These are phyloP conservation scores for Lingula anatina DNA, from an alignment of 2,888 invertebrate genomes.

Conservation along the genomic window DNA sequence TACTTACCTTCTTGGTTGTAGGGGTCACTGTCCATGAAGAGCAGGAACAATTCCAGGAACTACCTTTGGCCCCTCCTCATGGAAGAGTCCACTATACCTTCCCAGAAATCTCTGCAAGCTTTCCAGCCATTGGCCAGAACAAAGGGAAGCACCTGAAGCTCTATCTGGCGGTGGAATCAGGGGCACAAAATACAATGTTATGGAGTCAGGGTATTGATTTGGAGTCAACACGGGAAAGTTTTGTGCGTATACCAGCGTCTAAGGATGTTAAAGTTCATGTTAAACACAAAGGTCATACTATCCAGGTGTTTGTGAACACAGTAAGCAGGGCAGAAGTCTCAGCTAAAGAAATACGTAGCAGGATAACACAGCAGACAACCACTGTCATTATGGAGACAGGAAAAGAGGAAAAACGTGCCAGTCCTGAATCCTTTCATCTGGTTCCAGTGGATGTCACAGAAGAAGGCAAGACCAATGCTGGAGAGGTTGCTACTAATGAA, in stretches of 20 bases:
- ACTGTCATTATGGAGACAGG: constrained; percentile 13
- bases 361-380: constrained; percentile 55
- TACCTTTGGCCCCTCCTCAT: constrained; percentile 56
- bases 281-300: constrained; percentile 46
- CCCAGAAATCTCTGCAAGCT: constrained; percentile 62
- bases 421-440: too few relatives aligned
- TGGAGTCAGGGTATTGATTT: constrained; percentile 48
- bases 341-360: constrained; percentile 72
- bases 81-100: constrained; percentile 67
- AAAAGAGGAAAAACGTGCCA: constrained; percentile 1
- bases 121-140: constrained; percentile 57
- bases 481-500: neutral
- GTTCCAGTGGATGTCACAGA: too few relatives aligned
- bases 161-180: constrained; percentile 1
- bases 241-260: constrained; percentile 50
- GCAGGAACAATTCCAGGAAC: constrained; percentile 25
- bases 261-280: constrained; percentile 53
- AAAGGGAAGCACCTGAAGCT: constrained; percentile 10
- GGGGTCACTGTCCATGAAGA: constrained; percentile 40
- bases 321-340: constrained; percentile 71
- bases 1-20: constrained; percentile 8
- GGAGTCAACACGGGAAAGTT: constrained; percentile 37
- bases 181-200: constrained; percentile 8
- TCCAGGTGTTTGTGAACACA: constrained; percentile 51
- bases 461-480: neutral